phyloP scores from a whole-genome alignment of 23 tunicate genomes.

The Trididemnum clinides region DNA sequence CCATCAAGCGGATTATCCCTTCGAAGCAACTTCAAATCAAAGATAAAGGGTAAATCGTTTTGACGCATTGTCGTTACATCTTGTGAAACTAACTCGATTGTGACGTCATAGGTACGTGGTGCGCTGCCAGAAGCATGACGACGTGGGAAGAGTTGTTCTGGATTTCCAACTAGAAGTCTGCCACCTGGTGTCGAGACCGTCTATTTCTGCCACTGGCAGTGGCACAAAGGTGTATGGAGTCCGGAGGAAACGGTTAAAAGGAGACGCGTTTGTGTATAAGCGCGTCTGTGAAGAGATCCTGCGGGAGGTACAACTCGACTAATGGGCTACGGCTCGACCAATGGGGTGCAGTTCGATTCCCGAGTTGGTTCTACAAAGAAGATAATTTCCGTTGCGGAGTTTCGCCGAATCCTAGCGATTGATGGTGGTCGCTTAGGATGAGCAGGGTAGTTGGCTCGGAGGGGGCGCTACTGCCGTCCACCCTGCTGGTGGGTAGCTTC shows the following conservation, averaged over 20 bases:
- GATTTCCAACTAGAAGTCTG: constrained; percentile 95
- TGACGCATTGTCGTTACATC: too few species aligned
- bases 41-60: constrained; percentile 58
- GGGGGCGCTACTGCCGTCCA: too few species aligned
- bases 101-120: constrained; percentile 70
- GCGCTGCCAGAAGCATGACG: constrained; percentile 77
- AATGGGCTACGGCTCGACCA: too few species aligned
- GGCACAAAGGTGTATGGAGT: constrained; percentile 74
- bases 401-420: too few species aligned
- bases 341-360: not conserved
- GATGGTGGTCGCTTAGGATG: too few species aligned
- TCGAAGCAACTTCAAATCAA: constrained; percentile 55
- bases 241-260: constrained; percentile 91
- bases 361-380: not conserved
- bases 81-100: too few species aligned
- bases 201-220: constrained; percentile 10
- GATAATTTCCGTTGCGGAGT: too few species aligned
- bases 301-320: constrained; percentile 35
- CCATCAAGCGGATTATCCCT: constrained; percentile 65
- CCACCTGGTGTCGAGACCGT: constrained; percentile 55
- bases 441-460: too few species aligned
- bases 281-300: constrained; percentile 80
- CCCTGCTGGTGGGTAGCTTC: too few species aligned
- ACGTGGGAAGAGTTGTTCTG: constrained; percentile 76
- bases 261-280: constrained; percentile 95